phyloP scores from a whole-genome alignment of 2,797 vertebrate genomes.

The Brachymystax lenok region DNA sequence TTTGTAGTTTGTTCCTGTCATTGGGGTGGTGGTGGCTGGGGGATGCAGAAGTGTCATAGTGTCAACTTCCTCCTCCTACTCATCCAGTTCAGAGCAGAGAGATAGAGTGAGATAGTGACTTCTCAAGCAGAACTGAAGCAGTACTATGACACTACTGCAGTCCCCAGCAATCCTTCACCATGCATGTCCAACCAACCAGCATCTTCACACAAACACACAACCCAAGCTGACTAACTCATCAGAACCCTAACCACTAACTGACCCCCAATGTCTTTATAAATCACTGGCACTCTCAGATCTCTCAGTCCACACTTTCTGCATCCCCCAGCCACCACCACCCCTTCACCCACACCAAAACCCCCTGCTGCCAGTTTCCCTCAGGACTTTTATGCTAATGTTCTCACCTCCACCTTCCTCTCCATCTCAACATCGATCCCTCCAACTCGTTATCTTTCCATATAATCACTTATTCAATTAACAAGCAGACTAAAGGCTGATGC shows the following conservation, averaged over 20 bases:
- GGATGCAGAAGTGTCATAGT: too few relatives aligned
- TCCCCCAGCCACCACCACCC: background rate
- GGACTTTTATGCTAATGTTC: constrained; percentile 67
- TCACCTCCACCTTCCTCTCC: constrained; percentile 39
- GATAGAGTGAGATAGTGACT: background rate
- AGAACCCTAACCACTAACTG: background rate
- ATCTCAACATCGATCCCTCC: constrained; percentile 24
- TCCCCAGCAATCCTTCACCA: background rate
- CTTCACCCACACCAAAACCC: background rate
- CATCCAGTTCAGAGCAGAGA: background rate
- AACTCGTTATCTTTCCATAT: constrained; percentile 78
- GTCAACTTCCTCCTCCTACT: background rate
- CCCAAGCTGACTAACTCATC: background rate
- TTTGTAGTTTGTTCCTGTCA: too few relatives aligned
- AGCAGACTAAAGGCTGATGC: constrained; percentile 70
- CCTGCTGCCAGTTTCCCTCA: constrained; percentile 26
- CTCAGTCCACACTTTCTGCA: background rate
- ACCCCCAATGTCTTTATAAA: background rate
- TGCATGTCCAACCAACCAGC: background rate
- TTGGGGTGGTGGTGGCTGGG: too few relatives aligned
- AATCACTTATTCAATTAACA: constrained; percentile 80
- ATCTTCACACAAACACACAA: background rate
- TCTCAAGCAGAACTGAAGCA: too few relatives aligned
- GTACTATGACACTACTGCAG: background rate
- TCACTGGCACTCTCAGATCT: background rate